A percentile compares a stretch with the other conserved stretches of the same genome.
These are phyloP conservation scores for Aegypius monachus DNA, from an alignment of 2,113 vertebrate species.

Conservation along the genomic window DNA sequence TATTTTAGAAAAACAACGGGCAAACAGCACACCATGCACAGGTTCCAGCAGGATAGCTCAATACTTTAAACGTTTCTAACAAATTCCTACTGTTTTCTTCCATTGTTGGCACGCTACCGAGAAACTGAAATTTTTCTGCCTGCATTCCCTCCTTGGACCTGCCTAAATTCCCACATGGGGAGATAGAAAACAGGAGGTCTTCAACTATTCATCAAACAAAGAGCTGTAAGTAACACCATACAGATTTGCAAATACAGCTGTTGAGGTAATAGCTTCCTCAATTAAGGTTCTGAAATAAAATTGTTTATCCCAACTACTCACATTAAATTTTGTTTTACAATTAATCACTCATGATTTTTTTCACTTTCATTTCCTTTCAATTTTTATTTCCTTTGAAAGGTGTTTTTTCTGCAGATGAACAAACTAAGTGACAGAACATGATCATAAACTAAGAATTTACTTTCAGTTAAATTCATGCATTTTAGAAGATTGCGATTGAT, in stretches of 20 bases:
- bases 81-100: constrained; percentile 32
- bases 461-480: background rate
- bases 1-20: background rate
- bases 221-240: background rate
- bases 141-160: background rate
- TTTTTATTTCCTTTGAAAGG: background rate
- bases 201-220: constrained; percentile 1
- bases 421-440: background rate
- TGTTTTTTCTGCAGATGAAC: background rate
- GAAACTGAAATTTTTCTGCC: background rate
- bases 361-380: background rate
- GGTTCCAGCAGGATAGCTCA: constrained; percentile 13
- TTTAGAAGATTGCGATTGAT: background rate
- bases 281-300: background rate
- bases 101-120: background rate
- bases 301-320: background rate
- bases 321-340: background rate
- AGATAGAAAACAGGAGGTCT: constrained; percentile 34
- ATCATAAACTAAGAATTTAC: background rate
- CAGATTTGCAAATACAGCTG: constrained; percentile 11
- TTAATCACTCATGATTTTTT: background rate
- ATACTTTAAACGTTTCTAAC: background rate
- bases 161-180: constrained; percentile 11
- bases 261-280: background rate
- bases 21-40: background rate